A percentile compares a stretch with the other conserved stretches of the same genome.
These are phyloP conservation scores for Prunella fulvescens DNA, from an alignment of 2,113 vertebrate species.

Conservation along the genomic window DNA sequence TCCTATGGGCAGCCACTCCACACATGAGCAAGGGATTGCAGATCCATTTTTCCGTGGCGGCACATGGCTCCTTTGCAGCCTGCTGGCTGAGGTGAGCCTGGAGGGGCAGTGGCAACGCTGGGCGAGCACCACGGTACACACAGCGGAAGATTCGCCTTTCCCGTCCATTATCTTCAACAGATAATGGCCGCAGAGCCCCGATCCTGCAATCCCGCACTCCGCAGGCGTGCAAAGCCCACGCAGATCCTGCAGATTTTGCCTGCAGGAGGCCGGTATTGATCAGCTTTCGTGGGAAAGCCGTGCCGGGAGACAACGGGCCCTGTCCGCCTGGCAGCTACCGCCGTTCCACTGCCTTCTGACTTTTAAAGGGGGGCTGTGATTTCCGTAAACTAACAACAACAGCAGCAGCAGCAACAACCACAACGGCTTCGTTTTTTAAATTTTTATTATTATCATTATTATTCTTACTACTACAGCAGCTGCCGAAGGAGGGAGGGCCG, in stretches of 20 bases:
- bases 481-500: not conserved
- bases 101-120: fast-evolving
- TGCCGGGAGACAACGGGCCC: not conserved
- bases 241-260: not conserved
- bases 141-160: not conserved
- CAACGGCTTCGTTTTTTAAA: not conserved
- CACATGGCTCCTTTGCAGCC: fast-evolving
- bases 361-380: not conserved
- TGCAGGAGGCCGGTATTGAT: not conserved
- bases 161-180: not conserved
- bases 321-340: not conserved
- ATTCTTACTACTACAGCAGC: too few species aligned
- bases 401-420: not conserved
- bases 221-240: fast-evolving
- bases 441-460: not conserved
- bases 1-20: not conserved
- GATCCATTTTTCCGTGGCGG: fast-evolving
- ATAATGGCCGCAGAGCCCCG: fast-evolving
- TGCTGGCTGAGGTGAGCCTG: not conserved
- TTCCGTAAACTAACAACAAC: not conserved
- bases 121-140: fast-evolving
- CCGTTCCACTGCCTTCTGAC: not conserved
- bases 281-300: not conserved
- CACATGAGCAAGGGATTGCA: fast-evolving
- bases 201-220: not conserved